phyloP scores from a whole-genome alignment of 2,888 invertebrate genomes.

The Cacoxenus indagator region DNA sequence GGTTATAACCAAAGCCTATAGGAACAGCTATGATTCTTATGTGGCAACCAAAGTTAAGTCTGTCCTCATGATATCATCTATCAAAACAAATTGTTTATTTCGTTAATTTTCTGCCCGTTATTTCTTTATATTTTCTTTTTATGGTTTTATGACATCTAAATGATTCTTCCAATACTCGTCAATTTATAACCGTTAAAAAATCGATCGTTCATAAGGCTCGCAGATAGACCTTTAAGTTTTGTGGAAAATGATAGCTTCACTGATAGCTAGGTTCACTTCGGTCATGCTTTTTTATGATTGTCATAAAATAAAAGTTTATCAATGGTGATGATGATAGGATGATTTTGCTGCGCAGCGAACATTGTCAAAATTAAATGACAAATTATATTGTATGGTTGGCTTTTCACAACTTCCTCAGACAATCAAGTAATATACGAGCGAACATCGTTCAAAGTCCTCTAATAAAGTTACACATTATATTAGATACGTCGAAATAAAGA shows the following conservation, averaged over 20 bases:
- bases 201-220: slow-evolving; percentile 24
- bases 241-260: not conserved
- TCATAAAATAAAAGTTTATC: slow-evolving; percentile 24
- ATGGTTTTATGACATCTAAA: slow-evolving; percentile 57
- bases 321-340: not conserved
- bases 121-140: slow-evolving; percentile 37
- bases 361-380: not conserved
- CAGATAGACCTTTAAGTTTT: slow-evolving; percentile 22
- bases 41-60: not conserved
- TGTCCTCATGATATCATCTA: slow-evolving; percentile 46
- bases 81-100: slow-evolving; percentile 40
- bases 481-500: no score
- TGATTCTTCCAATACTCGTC: slow-evolving; percentile 57
- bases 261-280: slow-evolving; percentile 12
- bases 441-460: slow-evolving; percentile 2
- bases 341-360: not conserved
- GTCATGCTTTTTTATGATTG: slow-evolving; percentile 20
- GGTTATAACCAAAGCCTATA: slow-evolving; percentile 44
- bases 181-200: slow-evolving; percentile 51
- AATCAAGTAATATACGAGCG: not conserved
- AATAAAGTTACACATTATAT: not conserved
- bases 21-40: not conserved
- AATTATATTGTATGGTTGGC: not conserved
- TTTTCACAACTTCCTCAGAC: not conserved
- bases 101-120: slow-evolving; percentile 10